These are phyloP conservation scores for Arremon brunneinucha DNA, from an alignment of 2,797 vertebrate species.

Conservation along the genomic window DNA sequence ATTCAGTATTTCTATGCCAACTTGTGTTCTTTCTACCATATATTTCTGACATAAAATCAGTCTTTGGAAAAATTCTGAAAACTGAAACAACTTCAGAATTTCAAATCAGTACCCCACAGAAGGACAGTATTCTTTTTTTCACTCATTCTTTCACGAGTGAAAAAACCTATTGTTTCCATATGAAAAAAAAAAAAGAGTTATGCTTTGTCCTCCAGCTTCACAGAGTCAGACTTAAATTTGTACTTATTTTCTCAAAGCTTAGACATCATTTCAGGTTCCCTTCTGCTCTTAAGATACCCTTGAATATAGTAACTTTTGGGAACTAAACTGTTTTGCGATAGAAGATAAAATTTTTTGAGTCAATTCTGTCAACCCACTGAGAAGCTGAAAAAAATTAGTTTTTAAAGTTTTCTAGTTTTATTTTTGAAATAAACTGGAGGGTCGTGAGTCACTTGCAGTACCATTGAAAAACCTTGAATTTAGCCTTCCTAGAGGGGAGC, in stretches of 20 bases:
- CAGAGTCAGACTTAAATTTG: neutral
- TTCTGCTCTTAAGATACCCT: neutral
- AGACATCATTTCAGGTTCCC: neutral
- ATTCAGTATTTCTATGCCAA: neutral
- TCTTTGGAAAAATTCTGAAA: neutral
- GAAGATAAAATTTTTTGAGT: neutral
- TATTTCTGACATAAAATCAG: neutral
- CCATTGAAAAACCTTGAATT: neutral
- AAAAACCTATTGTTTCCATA: rapidly evolving
- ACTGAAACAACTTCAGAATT: neutral
- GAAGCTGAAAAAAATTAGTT: neutral
- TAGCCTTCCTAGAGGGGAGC: neutral
- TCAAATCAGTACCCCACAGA: neutral
- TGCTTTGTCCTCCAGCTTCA: neutral
- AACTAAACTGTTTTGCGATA: neutral
- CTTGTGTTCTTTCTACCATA: neutral
- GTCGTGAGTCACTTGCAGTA: neutral
- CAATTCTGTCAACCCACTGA: neutral
- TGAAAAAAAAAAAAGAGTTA: neutral
- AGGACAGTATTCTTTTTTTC: neutral
- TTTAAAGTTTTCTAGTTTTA: neutral
- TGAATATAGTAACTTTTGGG: neutral
- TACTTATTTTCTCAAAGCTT: neutral
- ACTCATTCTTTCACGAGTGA: neutral
- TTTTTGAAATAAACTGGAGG: neutral